Conservation (phyloP, 2,113 vertebrate genomes). For the Pituophis catenifer region DNA sequence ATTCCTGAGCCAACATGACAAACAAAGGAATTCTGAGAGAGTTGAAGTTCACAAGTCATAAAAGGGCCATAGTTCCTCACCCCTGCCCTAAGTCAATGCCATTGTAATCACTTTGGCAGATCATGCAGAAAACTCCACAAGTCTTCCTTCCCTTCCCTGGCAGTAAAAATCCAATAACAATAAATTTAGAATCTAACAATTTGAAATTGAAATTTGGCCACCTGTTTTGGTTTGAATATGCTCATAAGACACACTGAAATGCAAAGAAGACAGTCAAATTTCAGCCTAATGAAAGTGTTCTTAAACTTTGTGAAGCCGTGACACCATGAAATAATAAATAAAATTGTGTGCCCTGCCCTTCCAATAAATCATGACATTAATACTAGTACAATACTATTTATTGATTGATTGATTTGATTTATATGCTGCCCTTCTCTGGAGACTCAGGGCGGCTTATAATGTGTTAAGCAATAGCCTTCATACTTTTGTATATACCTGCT, state of each 20-base stretch:
- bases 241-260: not conserved
- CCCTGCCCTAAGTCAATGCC: not conserved
- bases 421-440: no score
- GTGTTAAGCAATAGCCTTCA: no score
- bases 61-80: no score
- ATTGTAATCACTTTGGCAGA: not conserved
- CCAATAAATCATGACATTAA: not conserved
- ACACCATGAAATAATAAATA: not conserved
- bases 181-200: not conserved
- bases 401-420: no score
- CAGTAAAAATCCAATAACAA: not conserved
- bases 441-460: no score
- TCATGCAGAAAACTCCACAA: not conserved
- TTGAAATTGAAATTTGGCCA: not conserved
- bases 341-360: not conserved
- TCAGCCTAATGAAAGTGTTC: not conserved
- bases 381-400: not conserved
- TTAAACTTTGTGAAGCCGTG: not conserved
- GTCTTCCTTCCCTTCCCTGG: not conserved
- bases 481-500: no score
- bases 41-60: no score
- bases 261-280: not conserved
- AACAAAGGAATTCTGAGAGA: no score
- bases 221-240: not conserved
- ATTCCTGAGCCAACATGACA: not conserved